A percentile compares a stretch with the other conserved stretches of the same genome.
These are phyloP conservation scores for Myopa testacea DNA, from an alignment of 2,888 invertebrate genomes.

Conservation along the genomic window DNA sequence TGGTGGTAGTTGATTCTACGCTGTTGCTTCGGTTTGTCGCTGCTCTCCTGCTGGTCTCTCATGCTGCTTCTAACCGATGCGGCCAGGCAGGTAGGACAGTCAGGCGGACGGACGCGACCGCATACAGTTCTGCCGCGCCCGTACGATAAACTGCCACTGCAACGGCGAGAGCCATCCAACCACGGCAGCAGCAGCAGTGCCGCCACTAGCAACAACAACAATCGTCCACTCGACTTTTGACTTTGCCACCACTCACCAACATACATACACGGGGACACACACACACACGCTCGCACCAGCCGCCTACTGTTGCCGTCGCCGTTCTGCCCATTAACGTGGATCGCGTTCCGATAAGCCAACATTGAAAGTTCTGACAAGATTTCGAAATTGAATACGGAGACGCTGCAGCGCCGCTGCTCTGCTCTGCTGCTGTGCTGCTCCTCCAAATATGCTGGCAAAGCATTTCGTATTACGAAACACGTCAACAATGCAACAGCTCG, in stretches of 20 bases:
- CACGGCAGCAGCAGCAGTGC: neutral
- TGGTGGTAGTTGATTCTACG: conserved; percentile 1
- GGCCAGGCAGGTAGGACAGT: conserved; percentile 14
- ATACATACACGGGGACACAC: neutral
- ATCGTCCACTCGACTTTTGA: neutral
- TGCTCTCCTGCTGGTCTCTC: conserved; percentile 12
- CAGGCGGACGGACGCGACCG: neutral
- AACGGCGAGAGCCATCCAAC: neutral
- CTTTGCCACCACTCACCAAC: conserved; percentile 19
- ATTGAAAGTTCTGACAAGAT: conserved; percentile 44
- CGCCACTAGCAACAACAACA: conserved; percentile 8
- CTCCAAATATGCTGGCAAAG: conserved; percentile 56
- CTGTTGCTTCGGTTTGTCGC: conserved; percentile 2
- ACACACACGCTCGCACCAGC: neutral
- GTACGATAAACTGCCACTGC: neutral
- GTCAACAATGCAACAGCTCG: conserved; percentile 64
- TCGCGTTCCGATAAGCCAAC: conserved; percentile 34
- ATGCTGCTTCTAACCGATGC: conserved; percentile 6
- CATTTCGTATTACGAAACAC: conserved; percentile 63
- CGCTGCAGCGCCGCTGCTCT: conserved; percentile 10
- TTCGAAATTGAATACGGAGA: conserved; percentile 44
- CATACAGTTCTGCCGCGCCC: conserved; percentile 18
- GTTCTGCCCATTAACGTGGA: neutral
- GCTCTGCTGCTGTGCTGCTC: conserved; percentile 24
- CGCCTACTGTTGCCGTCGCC: neutral